phyloP scores from a whole-genome alignment of 2,113 vertebrate genomes.

The Elgaria multicarinata region DNA sequence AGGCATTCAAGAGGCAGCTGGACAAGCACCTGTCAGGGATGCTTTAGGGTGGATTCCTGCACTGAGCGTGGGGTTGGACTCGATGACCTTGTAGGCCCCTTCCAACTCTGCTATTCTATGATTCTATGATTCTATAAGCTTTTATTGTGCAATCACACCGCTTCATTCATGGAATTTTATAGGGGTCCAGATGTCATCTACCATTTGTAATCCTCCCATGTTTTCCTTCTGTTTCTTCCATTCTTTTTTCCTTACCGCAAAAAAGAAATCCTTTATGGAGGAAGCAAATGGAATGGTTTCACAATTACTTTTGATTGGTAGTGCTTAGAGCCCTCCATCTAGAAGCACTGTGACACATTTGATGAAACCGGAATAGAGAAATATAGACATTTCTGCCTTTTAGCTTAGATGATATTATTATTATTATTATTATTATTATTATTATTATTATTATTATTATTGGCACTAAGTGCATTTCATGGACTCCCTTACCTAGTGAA shows the following conservation, averaged over 20 bases:
- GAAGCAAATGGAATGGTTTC: neutral
- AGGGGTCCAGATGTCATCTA: neutral
- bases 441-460: neutral
- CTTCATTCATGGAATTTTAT: too few relatives aligned
- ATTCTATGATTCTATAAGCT: too few relatives aligned
- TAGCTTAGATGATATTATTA: neutral
- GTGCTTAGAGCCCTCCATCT: too few relatives aligned
- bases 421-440: neutral
- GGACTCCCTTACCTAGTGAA: slow-evolving; percentile 30
- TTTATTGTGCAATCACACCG: too few relatives aligned
- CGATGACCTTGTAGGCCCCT: too few relatives aligned
- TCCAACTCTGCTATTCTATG: too few relatives aligned
- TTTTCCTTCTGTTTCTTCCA: neutral
- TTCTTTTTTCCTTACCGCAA: neutral
- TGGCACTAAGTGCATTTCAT: neutral
- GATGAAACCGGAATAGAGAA: slow-evolving; percentile 14
- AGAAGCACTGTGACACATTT: neutral
- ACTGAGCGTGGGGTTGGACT: too few relatives aligned
- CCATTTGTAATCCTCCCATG: neutral
- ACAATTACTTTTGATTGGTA: neutral
- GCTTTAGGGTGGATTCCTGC: too few relatives aligned
- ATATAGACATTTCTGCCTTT: slow-evolving; percentile 34
- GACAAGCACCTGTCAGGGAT: too few relatives aligned
- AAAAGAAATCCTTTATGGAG: neutral
- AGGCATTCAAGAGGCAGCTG: too few relatives aligned